Base-by-base conservation (phyloP, 1,140 invertebrate species). In the Subanguina moxae region DNA sequence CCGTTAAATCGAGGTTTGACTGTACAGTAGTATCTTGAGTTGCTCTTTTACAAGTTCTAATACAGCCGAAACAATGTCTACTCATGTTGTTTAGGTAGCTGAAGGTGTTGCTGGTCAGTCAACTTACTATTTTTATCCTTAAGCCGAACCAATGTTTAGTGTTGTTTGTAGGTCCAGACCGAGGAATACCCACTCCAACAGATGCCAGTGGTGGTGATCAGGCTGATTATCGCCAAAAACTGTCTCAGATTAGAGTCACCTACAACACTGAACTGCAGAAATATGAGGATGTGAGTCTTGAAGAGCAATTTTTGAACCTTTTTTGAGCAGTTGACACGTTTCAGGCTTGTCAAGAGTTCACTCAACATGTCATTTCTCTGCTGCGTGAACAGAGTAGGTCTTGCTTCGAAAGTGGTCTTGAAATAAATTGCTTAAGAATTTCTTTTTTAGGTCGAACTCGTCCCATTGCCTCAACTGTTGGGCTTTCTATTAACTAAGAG, bases 221-320 rank as follows among this genome's bases (percentile, higher is more conserved):
- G 85, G 95, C 94, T 64, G 96, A 99, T 84, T 99, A 99, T 86
- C 88, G 94, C 76, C 93, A 93, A 73, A 99, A 99, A 86, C 87
- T 99, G 76, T 90, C 92, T n/a, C 94, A 98, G 86, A 99, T 99
- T 84, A 87, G 96, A 74, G 91, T 94, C 85, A 97, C 98, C 75
- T 99, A 99, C 85, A 94, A 98, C 84, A 93, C 96, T 84, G 95
- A 98, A 85, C 85, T 98, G 72, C 93, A 97, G 85, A 98, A 98
- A 88, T 99, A 99, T 83, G 94, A 98, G 86, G 90, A 91, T 87
- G 90, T 90, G 75, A 81, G 63, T 66, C 17, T 1, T 5, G 62
- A 52, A 52, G 17, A 7, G 28, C 28, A 64, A 48, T 67, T 21
- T 28, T 48, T 30, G 7, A 1, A 32, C 43, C 13, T 65, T 8